Percentiles rank a stretch among this genome's conserved stretches.
phyloP scores from a whole-genome alignment of 2,888 invertebrate genomes.

The Torymus tubicola region DNA sequence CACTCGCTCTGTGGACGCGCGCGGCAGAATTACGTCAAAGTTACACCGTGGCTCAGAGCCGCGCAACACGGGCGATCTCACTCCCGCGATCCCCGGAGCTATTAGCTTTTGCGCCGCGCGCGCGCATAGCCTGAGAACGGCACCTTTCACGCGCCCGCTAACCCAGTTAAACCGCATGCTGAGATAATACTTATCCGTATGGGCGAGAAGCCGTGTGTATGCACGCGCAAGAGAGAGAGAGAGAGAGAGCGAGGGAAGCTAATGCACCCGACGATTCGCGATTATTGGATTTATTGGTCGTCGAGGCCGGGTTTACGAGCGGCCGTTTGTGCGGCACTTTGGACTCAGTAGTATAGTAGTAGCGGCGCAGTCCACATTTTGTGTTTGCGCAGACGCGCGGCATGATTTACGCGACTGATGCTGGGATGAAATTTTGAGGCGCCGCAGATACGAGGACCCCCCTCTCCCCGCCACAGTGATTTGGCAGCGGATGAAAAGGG shows the following conservation, averaged over 20 bases:
- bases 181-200: constrained; percentile 50
- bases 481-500: too few relatives aligned
- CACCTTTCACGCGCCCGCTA: constrained; percentile 57
- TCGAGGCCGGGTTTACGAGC: neutral
- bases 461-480: too few relatives aligned
- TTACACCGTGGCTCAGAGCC: neutral
- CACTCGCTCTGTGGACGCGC: neutral
- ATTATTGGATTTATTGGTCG: constrained; percentile 46
- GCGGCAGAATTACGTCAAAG: constrained; percentile 44
- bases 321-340: neutral
- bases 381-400: neutral
- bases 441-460: too few relatives aligned
- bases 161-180: constrained; percentile 44
- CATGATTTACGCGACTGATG: neutral
- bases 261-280: constrained; percentile 25
- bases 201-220: too few relatives aligned
- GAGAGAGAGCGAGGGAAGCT: constrained; percentile 13
- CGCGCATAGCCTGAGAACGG: constrained; percentile 55
- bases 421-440: too few relatives aligned
- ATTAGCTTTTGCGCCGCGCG: constrained; percentile 1
- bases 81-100: too few relatives aligned
- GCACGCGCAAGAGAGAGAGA: neutral
- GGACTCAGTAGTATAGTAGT: too few relatives aligned
- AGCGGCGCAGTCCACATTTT: constrained; percentile 15
- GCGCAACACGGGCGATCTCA: neutral